Conservation (phyloP, 2,888 invertebrate species). For the Drosophila percnosoma region DNA sequence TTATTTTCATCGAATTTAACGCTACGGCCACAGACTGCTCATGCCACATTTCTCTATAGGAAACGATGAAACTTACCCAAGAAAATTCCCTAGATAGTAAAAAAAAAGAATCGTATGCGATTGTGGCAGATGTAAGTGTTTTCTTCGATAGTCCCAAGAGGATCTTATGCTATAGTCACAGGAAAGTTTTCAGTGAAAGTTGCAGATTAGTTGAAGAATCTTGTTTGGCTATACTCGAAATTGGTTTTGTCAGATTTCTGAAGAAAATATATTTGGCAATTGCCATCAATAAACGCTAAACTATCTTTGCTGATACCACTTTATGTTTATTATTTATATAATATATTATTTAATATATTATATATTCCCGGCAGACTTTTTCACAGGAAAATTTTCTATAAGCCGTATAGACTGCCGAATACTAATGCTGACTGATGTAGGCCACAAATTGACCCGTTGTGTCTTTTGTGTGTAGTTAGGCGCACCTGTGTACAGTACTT, state of each 20-base stretch:
- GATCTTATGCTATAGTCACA: not conserved
- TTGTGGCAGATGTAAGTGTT: not conserved
- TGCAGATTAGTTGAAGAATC: not conserved
- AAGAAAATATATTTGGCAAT: too few relatives aligned
- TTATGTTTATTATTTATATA: not conserved
- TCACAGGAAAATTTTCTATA: too few relatives aligned
- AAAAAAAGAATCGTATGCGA: not conserved
- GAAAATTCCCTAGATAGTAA: not conserved
- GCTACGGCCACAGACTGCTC: not conserved
- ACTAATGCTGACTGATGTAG: not conserved
- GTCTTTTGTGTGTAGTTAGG: not conserved
- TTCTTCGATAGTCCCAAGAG: not conserved
- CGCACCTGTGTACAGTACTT: not conserved
- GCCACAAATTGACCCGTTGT: not conserved
- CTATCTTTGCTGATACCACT: too few relatives aligned
- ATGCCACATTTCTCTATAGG: not conserved
- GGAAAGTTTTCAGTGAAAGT: not conserved
- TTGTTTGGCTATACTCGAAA: not conserved
- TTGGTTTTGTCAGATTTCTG: not conserved
- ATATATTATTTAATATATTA: not conserved
- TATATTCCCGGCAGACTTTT: not conserved
- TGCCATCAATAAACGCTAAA: too few relatives aligned
- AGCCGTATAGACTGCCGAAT: too few relatives aligned
- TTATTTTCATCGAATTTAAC: conserved; percentile 10
- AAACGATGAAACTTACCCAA: not conserved